phyloP scores from a whole-genome alignment of 2,888 invertebrate species.

The Lamellibrachia satsuma region DNA sequence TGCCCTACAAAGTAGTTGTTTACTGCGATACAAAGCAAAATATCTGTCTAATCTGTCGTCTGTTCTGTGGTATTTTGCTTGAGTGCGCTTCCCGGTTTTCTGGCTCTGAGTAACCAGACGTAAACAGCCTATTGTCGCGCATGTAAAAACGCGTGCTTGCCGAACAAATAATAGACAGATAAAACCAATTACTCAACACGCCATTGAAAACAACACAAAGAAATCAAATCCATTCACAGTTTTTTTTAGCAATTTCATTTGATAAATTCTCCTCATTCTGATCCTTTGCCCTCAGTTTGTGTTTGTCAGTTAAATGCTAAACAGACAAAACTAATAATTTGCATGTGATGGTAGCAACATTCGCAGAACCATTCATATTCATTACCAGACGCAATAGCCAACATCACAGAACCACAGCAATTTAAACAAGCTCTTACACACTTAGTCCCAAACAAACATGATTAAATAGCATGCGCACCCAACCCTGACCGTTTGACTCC shows the following conservation, averaged over 20 bases:
- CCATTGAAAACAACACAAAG: neutral
- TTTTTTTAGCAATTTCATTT: neutral
- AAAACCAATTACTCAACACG: neutral
- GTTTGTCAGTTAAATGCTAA: neutral
- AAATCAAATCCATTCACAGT: neutral
- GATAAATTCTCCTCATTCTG: neutral
- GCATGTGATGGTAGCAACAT: neutral
- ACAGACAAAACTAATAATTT: neutral
- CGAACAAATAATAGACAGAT: neutral
- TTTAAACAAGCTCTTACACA: no score
- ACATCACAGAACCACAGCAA: no score
- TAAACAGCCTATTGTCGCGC: neutral
- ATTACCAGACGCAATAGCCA: no score
- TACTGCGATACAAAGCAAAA: neutral
- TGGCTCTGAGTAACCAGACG: neutral
- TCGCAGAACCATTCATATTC: neutral
- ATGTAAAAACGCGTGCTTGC: neutral
- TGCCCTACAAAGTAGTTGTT: neutral
- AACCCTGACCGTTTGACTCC: no score
- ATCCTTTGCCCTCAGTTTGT: neutral
- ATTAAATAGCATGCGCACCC: no score
- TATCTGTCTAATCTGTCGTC: neutral
- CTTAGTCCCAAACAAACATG: no score
- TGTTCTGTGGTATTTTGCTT: neutral
- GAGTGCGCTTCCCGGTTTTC: slow-evolving; percentile 13